A percentile compares a stretch with the other conserved stretches of the same genome.
phyloP scores from a whole-genome alignment of 2,888 invertebrate genomes.

The Tricholauxania praeusta region DNA sequence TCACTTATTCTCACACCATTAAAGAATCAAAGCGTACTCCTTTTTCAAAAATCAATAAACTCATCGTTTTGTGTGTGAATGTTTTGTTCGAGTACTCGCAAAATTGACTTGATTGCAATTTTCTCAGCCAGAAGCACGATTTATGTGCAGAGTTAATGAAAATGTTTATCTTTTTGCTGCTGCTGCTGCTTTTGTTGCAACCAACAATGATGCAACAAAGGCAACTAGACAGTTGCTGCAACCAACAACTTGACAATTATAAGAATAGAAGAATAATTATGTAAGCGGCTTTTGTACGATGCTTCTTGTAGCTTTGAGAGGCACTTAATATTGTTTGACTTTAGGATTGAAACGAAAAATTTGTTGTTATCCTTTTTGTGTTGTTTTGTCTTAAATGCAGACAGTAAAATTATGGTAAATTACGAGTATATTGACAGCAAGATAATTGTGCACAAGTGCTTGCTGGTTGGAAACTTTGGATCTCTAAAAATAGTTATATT shows the following conservation, averaged over 20 bases:
- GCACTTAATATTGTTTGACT: slow-evolving; percentile 24
- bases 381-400: slow-evolving; percentile 5
- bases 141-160: slow-evolving; percentile 30
- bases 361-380: slow-evolving; percentile 18
- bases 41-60: no score
- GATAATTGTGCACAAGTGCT: no score
- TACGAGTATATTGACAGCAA: neutral
- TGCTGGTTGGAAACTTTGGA: no score
- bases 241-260: neutral
- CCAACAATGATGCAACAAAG: neutral
- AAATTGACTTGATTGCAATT: slow-evolving; percentile 22
- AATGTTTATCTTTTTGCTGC: slow-evolving; percentile 21
- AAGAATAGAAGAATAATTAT: slow-evolving; percentile 25
- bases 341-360: slow-evolving; percentile 10
- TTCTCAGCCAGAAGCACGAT: slow-evolving; percentile 14
- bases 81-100: no score
- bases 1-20: no score
- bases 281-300: neutral
- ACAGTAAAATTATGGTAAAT: slow-evolving; percentile 7
- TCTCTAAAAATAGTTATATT: no score
- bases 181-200: neutral
- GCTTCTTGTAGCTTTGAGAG: slow-evolving; percentile 9
- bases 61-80: no score
- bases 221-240: neutral
- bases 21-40: no score